These are phyloP conservation scores for Leucophora obtusa DNA, from an alignment of 2,888 invertebrate species.

Conservation along the genomic window DNA sequence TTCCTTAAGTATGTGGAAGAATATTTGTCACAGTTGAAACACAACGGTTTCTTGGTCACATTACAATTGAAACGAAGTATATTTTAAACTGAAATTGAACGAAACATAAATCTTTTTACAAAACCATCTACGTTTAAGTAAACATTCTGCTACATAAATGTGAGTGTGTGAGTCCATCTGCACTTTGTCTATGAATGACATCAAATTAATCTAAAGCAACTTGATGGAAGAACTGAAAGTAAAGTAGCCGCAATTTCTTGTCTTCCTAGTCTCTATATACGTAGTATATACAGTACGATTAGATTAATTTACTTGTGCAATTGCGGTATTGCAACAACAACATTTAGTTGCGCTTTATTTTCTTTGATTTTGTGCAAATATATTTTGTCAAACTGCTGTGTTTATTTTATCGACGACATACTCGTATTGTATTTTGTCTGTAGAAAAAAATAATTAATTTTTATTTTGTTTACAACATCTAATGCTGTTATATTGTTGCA, in stretches of 20 bases:
- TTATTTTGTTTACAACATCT: background rate
- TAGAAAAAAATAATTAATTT: background rate
- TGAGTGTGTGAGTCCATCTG: background rate
- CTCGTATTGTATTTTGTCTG: no score
- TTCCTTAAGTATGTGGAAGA: background rate
- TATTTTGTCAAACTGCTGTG: constrained; percentile 9
- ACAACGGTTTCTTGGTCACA: constrained; percentile 16
- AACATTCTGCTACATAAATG: background rate
- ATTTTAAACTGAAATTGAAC: background rate
- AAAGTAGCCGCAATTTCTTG: constrained; percentile 5
- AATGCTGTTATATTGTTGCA: background rate
- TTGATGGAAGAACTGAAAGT: constrained; percentile 3
- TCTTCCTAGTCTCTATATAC: background rate
- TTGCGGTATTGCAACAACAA: background rate
- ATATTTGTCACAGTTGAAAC: constrained; percentile 8
- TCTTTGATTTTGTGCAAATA: background rate
- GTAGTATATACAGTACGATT: background rate
- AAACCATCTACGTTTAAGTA: no score
- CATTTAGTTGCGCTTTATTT: background rate
- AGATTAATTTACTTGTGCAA: constrained; percentile 1
- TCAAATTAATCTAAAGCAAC: constrained; percentile 20
- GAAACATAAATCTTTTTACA: constrained; percentile 8
- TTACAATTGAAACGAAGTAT: background rate
- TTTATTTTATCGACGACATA: background rate
- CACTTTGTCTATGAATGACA: constrained; percentile 14